Conservation (phyloP, 2,113 vertebrate species). For the Ptyas mucosa region DNA sequence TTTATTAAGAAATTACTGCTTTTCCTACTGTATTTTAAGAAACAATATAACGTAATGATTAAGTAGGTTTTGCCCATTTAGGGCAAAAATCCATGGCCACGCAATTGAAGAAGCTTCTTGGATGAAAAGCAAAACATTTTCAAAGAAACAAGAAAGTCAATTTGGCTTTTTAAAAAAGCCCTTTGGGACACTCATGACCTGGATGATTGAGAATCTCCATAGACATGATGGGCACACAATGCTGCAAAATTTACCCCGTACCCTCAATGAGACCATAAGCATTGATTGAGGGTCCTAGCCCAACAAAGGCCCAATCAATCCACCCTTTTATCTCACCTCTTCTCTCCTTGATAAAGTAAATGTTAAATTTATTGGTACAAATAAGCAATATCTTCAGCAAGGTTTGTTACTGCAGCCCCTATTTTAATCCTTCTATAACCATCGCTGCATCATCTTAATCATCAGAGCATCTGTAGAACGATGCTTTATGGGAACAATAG, state of each 20-base stretch:
- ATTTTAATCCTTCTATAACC: background rate
- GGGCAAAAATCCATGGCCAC: background rate
- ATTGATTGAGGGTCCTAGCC: background rate
- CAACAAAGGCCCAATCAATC: background rate
- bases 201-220: too few species aligned
- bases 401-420: background rate
- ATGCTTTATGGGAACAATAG: background rate
- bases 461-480: background rate
- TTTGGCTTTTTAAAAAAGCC: too few species aligned
- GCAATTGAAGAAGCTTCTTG: too few species aligned
- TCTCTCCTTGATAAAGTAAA: background rate
- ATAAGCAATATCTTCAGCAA: background rate
- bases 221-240: background rate
- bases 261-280: too few species aligned
- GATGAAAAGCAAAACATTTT: too few species aligned
- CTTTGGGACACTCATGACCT: too few species aligned
- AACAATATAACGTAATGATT: background rate
- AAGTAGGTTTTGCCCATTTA: background rate
- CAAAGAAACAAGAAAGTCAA: too few species aligned
- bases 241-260: background rate
- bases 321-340: background rate
- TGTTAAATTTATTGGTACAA: background rate
- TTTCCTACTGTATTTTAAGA: background rate
- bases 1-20: slow-evolving; percentile 34
- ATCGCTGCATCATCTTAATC: too few species aligned